Base-by-base conservation (phyloP, 2,797 vertebrate genomes). In the Paedocypris micromegethes region DNA sequence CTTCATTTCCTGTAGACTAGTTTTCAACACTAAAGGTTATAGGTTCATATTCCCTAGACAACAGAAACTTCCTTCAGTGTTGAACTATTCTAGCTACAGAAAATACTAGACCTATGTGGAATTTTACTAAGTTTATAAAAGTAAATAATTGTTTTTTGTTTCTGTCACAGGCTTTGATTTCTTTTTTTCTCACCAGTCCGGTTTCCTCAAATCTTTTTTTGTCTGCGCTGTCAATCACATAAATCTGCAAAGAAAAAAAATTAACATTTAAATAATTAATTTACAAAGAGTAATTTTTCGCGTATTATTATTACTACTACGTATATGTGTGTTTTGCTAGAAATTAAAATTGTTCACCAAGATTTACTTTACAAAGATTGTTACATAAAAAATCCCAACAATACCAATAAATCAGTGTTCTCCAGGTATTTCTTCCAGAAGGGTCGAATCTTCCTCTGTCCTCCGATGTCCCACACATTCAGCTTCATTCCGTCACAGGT, bases 351-450 rank as follows among this genome's bases (percentile, higher is more conserved):
- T 23, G 23, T 23, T 23, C 23, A 1, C 23, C 23, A 23, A 23
- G 23, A 23, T 23, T 23, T 23, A 23, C 23, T 23, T 23, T 23
- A 23, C 23, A 23, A 23, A 1, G 23, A 23, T 23, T 23, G 23
- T 23, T 23, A 3, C 3, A 6, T n/a, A 47, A 2, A 58, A 55
- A 6, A 39, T 41, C 45, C 3, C 9, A 45, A 45, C n/a, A 84
- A 83, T 78, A 96, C 93, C 91, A 96, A 78, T 70, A 94, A 79
- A 81, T 94, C 92, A 47, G 93, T 94, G 78, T 91, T 93, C 77
- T 92, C 91, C 79, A 96, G 85, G 54, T 96, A 95, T 75, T 94
- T 94, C 82, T 89, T 95, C 93, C 93, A 96, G 80, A 94, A 93
- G 0, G 90, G 70, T 8, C 93, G 87, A 75, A 96, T 91, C 79